phyloP scores from a whole-genome alignment of 2,888 invertebrate genomes.

The Falcaria lacertinaria region DNA sequence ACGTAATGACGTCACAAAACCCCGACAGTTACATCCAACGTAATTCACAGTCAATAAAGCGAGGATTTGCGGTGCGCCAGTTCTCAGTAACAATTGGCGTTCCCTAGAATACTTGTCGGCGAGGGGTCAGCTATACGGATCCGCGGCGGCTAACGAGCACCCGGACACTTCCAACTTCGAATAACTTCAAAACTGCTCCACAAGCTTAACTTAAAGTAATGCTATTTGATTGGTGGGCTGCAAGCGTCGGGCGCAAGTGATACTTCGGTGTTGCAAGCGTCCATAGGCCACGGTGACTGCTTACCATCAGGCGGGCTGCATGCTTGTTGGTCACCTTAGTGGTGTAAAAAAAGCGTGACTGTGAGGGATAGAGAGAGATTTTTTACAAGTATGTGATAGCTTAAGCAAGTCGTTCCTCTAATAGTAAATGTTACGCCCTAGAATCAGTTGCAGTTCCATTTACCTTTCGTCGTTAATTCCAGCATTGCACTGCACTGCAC shows the following conservation, averaged over 20 bases:
- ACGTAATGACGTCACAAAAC: not conserved
- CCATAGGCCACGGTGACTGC: too few species aligned
- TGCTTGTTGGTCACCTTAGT: too few species aligned
- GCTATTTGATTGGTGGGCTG: not conserved
- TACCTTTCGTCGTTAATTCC: too few species aligned
- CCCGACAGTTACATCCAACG: not conserved
- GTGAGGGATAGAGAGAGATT: too few species aligned
- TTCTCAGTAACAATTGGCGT: not conserved
- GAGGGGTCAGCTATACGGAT: not conserved
- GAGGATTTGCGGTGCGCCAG: not conserved
- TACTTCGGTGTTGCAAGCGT: too few species aligned
- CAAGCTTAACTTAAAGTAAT: not conserved
- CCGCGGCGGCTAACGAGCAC: not conserved
- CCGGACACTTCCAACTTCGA: not conserved
- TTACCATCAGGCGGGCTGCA: too few species aligned
- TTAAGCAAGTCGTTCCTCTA: too few species aligned
- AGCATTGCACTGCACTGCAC: too few species aligned
- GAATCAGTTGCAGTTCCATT: too few species aligned
- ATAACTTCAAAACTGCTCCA: not conserved
- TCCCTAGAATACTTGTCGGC: not conserved
- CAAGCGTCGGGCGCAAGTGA: not conserved
- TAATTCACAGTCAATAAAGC: not conserved
- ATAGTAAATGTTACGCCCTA: too few species aligned
- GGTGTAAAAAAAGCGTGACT: too few species aligned
- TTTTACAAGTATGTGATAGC: too few species aligned